Base-by-base conservation (phyloP, 1,140 invertebrate species). In the Heliconius melpomene region DNA sequence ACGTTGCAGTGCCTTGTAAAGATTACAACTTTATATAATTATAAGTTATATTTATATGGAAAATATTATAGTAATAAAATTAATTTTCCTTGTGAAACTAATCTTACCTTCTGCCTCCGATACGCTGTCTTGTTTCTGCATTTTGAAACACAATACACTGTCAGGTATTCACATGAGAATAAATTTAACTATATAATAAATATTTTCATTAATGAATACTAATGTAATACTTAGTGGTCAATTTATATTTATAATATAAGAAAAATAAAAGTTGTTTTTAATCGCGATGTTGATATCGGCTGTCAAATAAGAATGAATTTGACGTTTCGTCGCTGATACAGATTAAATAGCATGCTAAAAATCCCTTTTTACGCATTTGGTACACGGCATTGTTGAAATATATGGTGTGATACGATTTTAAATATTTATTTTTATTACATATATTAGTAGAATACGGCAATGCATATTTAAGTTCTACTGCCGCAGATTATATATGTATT, bases 101-200 rank as follows among this genome's bases (percentile, higher is more conserved):
- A 72, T 85, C 87, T 84, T 77, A 88, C 87, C 87, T 83, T 87
- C 87, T 7, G 70, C 38, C 7, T 86, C 87, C n/a, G 80, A 76
- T 83, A 85, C 85, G 38, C 73, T 72, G 50, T 83, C 75, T 16
- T 82, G 79, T 75, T 86, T 85, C 23, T 74, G 54, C 87, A 88
- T 88, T 78, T 80, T 83, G 9, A 50, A 36, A 13, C 20, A 52
- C 57, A 32, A 23, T 26, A 40, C 40, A 40, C 57, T 70, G 7
- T 66, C 23, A 36, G 26, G 38, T 26, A 50, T 32, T 29, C 23
- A 29, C 26, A 29, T 26, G 0, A 29, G 9, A 29, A 66, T 6
- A 29, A 23, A 13, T 26, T 3, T 18, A 16, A 26, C 29, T 26
- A 66, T 66, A 66, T 26, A 6, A 66, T 1, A 66, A 13, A 29